These are phyloP conservation scores for Ptychoptera contaminata DNA, from an alignment of 2,888 invertebrate species.

Conservation along the genomic window DNA sequence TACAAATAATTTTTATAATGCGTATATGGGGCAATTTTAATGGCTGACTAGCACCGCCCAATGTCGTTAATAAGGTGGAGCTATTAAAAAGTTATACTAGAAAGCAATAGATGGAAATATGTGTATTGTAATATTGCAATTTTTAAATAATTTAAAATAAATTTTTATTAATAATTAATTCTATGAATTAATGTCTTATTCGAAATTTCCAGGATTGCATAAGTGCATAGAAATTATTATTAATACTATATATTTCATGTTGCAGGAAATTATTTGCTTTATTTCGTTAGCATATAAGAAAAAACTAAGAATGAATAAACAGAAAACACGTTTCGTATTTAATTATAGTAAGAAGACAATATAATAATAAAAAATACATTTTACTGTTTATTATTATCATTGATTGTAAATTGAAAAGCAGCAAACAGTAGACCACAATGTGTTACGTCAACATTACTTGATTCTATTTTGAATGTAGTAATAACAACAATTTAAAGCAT, in stretches of 20 bases:
- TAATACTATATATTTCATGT: background rate
- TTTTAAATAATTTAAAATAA: slow-evolving; percentile 9
- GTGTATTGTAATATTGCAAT: slow-evolving; percentile 9
- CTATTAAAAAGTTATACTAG: slow-evolving; percentile 6
- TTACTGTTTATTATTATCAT: slow-evolving; percentile 10
- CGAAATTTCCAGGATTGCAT: background rate
- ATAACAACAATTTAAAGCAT: slow-evolving; percentile 8
- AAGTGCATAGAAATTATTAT: background rate
- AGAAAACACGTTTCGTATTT: background rate
- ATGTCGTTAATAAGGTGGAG: slow-evolving; percentile 1
- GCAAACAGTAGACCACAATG: no score
- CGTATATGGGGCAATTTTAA: slow-evolving; percentile 13
- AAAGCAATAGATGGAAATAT: slow-evolving; percentile 8
- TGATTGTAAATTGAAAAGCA: no score
- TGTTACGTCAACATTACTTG: slow-evolving; percentile 12
- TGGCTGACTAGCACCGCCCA: slow-evolving; percentile 18
- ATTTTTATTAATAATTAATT: slow-evolving; percentile 7
- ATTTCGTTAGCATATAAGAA: no score
- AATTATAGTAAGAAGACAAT: background rate
- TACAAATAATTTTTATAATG: background rate
- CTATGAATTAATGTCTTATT: background rate
- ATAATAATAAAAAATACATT: background rate
- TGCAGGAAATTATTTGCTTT: slow-evolving; percentile 1
- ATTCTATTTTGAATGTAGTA: no score
- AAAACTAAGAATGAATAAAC: no score